Base-by-base conservation (phyloP, 2,113 vertebrate species). In the Rhabdornis inornatus region DNA sequence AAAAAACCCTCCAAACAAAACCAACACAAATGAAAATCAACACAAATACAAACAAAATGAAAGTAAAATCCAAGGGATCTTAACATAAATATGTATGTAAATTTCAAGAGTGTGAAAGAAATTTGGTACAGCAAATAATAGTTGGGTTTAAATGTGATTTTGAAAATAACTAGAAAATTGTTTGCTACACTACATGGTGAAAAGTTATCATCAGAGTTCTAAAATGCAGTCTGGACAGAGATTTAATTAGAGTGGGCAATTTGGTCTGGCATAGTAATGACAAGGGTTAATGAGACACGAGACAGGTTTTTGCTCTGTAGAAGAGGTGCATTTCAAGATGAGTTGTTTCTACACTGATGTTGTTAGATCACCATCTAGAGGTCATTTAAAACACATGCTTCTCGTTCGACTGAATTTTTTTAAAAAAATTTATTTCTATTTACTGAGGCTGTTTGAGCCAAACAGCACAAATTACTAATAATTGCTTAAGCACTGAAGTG, bases 281-380 rank as follows among this genome's bases (percentile, higher is more conserved):
- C 28, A 70, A 80, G 37, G n/a, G 15, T 75, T 75, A 63, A 24
- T 22, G 63, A 35, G 68, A 69, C 24, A 30, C 1, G 7, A 80
- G 13, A 18, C 8, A 27, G 17, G 4, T 3, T 69, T 77, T 42
- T 52, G 9, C 28, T 17, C 9, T 3, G 8, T 18, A 39, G 39
- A 75, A 28, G 6, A 37, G 9, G 30, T 23, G 24, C 23, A 53
- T 70, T n/a, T 15, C 59, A 49, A 63, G 23, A 39, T 6, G 7
- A 70, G n/a, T 13, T 53, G 6, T 45, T 74, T 60, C 80, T 64
- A 56, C 10, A 65, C 2, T 35, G 23, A 13, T 87, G 86, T 53
- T 89, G 83, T 77, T 89, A 96, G 83, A 89, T 86, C 92, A 60
- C 96, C 96, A 94, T 90, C 96, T 96, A 93, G 94, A 95, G 95